Base-by-base conservation (phyloP, 23 tunicate species). In the Styela plicata region DNA sequence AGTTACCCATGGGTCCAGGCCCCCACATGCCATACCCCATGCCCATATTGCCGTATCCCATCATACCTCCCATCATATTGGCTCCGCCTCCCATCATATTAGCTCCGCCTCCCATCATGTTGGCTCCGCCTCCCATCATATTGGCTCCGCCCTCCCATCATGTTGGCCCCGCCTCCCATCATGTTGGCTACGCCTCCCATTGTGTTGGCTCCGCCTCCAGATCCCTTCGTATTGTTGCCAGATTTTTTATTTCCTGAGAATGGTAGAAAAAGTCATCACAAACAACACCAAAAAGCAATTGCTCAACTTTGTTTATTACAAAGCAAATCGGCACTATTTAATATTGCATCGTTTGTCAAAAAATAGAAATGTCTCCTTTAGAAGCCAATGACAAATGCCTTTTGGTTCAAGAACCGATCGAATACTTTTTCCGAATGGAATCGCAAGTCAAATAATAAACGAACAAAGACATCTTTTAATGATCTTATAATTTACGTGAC, bases 1-100 rank as follows among this genome's bases (percentile, higher is more conserved):
- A 89, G 21, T 27, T 37, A 24, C 33, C 71, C 80, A 74, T 64
- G 78, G 34, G 36, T 74, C 78, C 80, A n/a, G n/a, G n/a, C 18
- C 82, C 70, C 83, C 83, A 75, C 87, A 82, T 82, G 34, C 85
- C 85, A 68, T 44, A 76, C 31, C 83, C 73, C 83, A 64, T 66
- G 10, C 57, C 57, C 84, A 78, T 78, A 23, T 63, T 63, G 74
- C 85, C 81, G 37, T 76, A 76, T 36, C 62, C 74, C 85, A 78
- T 78, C 28, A 25, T 27, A 0, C 31, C 31, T 25, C 31, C 31
- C 24, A 79, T 35, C 89, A 86, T 80, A 2, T 63, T 83, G 64
- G 36, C 44, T 21, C 66, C 81, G 24, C 53, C 32, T 5, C 77
- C 77, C 77, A 71, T 71, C 77, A 71, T 71, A 32, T 71, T 71